Base-by-base conservation (phyloP, 2,113 vertebrate species). In the Alligator sinensis region DNA sequence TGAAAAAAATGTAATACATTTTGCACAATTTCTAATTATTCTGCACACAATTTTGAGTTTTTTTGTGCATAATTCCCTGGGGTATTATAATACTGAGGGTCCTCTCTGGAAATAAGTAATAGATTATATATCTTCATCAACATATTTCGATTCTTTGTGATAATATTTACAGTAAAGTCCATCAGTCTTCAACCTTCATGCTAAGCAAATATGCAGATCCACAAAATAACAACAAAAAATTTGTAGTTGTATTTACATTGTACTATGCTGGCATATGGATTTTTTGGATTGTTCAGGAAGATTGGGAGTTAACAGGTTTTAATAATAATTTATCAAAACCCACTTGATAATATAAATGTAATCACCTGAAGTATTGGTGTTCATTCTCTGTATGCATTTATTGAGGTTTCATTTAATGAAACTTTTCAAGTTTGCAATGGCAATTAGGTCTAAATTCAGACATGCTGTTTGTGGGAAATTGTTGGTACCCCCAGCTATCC, bases 301-400 rank as follows among this genome's bases (percentile, higher is more conserved):
- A 58, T 60, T 18, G 84, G 38, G 25, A 18, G 4, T 82, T 75
- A n/a, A 80, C 55, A 66, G 78, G 22, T 77, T 79, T 70, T 62
- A 28, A 22, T 3, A 2, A 47, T 27, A 22, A 15, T 61, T 62
- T 78, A 11, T 77, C 85, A 70, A 4, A n/a, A 64, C 47, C 4
- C 75, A 57, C 34, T 72, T 87, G 19, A 76, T 92, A 87, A 89
- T 72, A 74, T 1, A 74, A 17, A 88, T 72, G 60, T 54, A 86
- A 68, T 86, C 0, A 0, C 27, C 92, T 27, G 21, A 72, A n/a
- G 27, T 66, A 38, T 54, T n/a, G 18, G 11, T 28, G 21, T 61
- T 2, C 25, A 3, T 25, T 0, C 22, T 1, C 1, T 59, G 68
- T 7, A 5, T 57, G 4, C 0, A 0, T 55, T 89, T 86, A 21